These are phyloP conservation scores for Dendrolimus kikuchii DNA, from an alignment of 1,140 invertebrate species.

Conservation along the genomic window DNA sequence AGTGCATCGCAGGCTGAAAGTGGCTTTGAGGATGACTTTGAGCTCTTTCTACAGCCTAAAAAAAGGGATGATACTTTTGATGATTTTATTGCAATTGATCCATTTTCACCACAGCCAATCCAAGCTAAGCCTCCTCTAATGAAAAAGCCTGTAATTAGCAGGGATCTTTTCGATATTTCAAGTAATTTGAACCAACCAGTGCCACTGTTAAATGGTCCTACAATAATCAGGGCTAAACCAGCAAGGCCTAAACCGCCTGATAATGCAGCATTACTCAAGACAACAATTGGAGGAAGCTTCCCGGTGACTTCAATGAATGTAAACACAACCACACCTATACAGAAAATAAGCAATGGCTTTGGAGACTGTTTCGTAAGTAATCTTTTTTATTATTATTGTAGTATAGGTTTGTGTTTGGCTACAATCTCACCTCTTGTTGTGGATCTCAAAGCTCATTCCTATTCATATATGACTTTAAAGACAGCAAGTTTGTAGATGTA, in stretches of 20 bases:
- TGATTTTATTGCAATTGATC: conserved; percentile 56
- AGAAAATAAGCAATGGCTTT: conserved; percentile 43
- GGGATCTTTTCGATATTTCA: conserved; percentile 46
- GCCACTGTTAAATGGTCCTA: conserved; percentile 73
- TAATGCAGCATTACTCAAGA: conserved; percentile 53
- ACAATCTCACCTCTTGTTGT: neutral
- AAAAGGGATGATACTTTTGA: conserved; percentile 70
- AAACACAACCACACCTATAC: conserved; percentile 57
- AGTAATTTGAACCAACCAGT: conserved; percentile 56
- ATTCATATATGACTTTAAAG: too few relatives aligned
- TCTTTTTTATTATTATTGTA: neutral
- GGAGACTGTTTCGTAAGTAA: conserved; percentile 53
- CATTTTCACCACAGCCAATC: conserved; percentile 58
- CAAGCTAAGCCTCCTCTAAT: conserved; percentile 35
- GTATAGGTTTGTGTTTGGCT: neutral
- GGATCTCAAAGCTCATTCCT: too few relatives aligned
- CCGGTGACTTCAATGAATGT: conserved; percentile 53
- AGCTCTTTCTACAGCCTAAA: conserved; percentile 71
- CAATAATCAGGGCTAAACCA: conserved; percentile 80
- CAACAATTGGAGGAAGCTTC: conserved; percentile 43
- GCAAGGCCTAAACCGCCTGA: conserved; percentile 83
- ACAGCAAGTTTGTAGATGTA: too few relatives aligned
- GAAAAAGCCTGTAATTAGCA: conserved; percentile 40
- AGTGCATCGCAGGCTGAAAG: conserved; percentile 82
- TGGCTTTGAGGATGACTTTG: conserved; percentile 85